Evolutionary conservation across 64 coral and sea anemone species (phyloP), one percentile per base, ranked within the genome.

Genomic region (Montipora cactus): DNA sequence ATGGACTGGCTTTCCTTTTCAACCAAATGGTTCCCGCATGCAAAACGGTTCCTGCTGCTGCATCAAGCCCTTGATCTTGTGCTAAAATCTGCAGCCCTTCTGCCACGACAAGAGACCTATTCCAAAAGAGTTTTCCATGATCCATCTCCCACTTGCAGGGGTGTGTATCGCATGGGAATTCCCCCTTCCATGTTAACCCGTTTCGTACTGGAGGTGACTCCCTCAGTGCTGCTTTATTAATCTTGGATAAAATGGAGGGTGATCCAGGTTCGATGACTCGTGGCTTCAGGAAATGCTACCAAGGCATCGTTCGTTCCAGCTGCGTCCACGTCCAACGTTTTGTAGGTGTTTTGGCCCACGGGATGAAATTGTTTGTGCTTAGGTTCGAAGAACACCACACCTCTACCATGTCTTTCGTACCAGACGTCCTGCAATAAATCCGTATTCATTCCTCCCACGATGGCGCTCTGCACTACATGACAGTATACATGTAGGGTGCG

Each of bases 221-320:
- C 0, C 10, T 18, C 2, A 1, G 71, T 11, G 50, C 88, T 77
- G 14, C 50, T 90, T 59, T 78, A 80, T 67, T n/a, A n/a, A 55
- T 80, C 44, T 44, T 6, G n/a, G 23, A 49, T 80, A 58, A 91
- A 91, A 81, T 91, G 78, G 19, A 91, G 49, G 23, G 75, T 90
- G 25, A 80, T 28, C 0, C 79, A 15, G 76, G 75, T 90, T 57
- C 52, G 52, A 10, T 55, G 18, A 37, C 4, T 45, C 62, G 0
- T 51, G 9, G 8, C 28, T 59, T 55, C 1, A 55, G 52, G 52
- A 21, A 90, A 80, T 8, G 8, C 11, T 0, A 79, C 59, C 45
- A 80, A 44, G 0, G 7, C 16, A 1, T 77, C 89, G 6, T 69
- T 16, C 11, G 53, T 79, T 64, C 79, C 88, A 8, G 75, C 76